Evolutionary conservation across 2,797 vertebrate species (phyloP), one percentile per base, ranked within the genome.

Genomic region (Rhinophrynus dorsalis): DNA sequence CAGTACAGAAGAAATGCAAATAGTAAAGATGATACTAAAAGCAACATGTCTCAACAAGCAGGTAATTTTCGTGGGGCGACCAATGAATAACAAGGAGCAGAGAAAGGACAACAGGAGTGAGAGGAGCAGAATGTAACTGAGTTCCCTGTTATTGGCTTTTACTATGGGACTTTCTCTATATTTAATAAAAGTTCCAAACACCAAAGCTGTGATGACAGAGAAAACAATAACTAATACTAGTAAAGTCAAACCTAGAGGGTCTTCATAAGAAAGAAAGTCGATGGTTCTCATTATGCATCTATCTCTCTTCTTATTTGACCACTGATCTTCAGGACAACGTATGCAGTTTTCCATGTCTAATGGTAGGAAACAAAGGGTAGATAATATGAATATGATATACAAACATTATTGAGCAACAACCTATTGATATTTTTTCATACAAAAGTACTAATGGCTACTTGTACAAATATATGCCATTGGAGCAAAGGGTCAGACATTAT

Each of bases 41-140:
- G 10, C 8, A 44, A 11, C 13, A 10, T 68, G 65, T 33, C 65
- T 40, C 12, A 68, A 11, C 9, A 68, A 12, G 29, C 65, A 68
- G 8, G 65, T 42, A 10, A 23, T 11, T 17, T 11, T 24, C 15
- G 13, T 37, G 5, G 59, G 59, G 2, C 6, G 17, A 9, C 59
- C 59, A 35, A 62, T 45, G 12, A 61, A 61, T 2, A 61, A 20
- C 5, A 62, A 47, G 5, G 30, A 15, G 7, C 44, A 62, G 29
- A 62, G 59, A 6, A 47, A 47, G 7, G 59, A 62, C 4, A 62
- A 6, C 13, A 62, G 35, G 13, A 62, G 45, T 1, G 44, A 35
- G 3, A 50, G 18, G 5, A 62, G 44, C 3, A 60, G 7, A 15
- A 13, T 45, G 23, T 30, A 32, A n/a, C 58, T 60, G 6, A 60